A percentile compares a stretch with the other conserved stretches of the same genome.
Evolutionary conservation across 1,140 invertebrate genomes (phyloP).

Genomic region (Drosophila quadrilineata): DNA sequence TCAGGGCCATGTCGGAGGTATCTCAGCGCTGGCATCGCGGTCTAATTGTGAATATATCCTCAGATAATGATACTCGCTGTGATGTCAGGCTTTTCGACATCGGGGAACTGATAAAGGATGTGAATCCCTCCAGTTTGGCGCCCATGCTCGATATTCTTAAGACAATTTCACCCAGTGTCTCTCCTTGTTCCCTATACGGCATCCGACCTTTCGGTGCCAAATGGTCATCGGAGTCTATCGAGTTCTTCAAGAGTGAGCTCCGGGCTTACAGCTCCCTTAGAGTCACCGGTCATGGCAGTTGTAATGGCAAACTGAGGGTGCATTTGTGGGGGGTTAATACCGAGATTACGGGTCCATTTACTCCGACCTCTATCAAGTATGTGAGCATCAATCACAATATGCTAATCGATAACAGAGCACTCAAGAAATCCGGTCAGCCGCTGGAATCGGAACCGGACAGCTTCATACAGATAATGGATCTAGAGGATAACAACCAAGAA

Average conservation of each 20-base stretch:
- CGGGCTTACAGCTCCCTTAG: constrained; percentile 15
- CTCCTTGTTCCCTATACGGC: constrained; percentile 36
- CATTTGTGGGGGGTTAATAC: constrained; percentile 28
- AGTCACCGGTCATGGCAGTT: neutral
- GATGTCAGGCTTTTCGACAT: constrained; percentile 41
- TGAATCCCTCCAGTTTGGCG: neutral
- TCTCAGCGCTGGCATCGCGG: constrained; percentile 47
- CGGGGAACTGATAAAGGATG: constrained; percentile 25
- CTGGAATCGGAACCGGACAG: neutral
- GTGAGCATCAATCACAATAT: constrained; percentile 44
- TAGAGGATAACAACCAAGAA: no score
- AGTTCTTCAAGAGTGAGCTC: constrained; percentile 39
- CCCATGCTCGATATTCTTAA: constrained; percentile 9
- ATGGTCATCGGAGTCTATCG: constrained; percentile 24
- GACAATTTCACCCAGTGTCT: constrained; percentile 14
- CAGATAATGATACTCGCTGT: neutral
- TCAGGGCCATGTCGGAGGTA: constrained; percentile 18
- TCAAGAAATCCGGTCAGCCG: neutral
- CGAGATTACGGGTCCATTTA: constrained; percentile 39
- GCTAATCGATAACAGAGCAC: constrained; percentile 11
- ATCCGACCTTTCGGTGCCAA: neutral
- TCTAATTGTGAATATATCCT: neutral
- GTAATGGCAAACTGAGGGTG: constrained; percentile 15
- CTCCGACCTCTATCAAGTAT: constrained; percentile 22
- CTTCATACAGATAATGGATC: no score